Evolutionary conservation across 1,140 invertebrate species (phyloP).

Genomic region (Ooceraea biroi): DNA sequence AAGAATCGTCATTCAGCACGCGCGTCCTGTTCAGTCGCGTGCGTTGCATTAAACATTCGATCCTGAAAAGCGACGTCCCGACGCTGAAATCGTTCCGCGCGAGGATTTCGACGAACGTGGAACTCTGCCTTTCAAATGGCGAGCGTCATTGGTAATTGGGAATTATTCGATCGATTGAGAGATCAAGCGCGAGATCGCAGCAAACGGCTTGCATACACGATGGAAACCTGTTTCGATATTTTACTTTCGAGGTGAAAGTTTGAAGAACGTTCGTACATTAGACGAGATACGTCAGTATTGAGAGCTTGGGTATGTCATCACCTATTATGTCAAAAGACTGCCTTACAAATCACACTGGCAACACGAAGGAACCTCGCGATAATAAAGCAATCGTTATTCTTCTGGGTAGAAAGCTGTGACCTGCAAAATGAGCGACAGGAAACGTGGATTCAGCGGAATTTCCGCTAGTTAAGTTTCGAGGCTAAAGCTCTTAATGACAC

Average conservation of each 20-base stretch:
- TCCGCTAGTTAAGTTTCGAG: conserved; percentile 68
- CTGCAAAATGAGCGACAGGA: conserved; percentile 62
- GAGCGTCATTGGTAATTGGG: neutral
- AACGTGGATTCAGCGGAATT: conserved; percentile 65
- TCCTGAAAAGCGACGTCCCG: conserved; percentile 49
- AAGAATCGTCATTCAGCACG: conserved; percentile 74
- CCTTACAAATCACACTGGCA: conserved; percentile 23
- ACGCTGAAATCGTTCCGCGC: conserved; percentile 41
- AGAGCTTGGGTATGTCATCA: too few relatives aligned
- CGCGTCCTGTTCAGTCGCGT: conserved; percentile 51
- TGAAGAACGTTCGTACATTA: neutral
- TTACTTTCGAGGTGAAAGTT: neutral
- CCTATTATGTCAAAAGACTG: too few relatives aligned
- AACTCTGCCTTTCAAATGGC: conserved; percentile 8
- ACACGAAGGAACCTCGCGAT: conserved; percentile 46
- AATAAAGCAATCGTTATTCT: conserved; percentile 44
- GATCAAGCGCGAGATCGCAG: neutral
- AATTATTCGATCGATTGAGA: neutral
- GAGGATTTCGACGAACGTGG: conserved; percentile 54
- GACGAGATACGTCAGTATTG: neutral
- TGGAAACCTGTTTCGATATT: neutral
- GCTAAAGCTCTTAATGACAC: conserved; percentile 65
- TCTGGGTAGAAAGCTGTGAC: conserved; percentile 60
- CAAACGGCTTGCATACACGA: neutral
- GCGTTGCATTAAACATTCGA: conserved; percentile 75